These are phyloP conservation scores for Clamator glandarius DNA, from an alignment of 2,797 vertebrate species.

Conservation along the genomic window DNA sequence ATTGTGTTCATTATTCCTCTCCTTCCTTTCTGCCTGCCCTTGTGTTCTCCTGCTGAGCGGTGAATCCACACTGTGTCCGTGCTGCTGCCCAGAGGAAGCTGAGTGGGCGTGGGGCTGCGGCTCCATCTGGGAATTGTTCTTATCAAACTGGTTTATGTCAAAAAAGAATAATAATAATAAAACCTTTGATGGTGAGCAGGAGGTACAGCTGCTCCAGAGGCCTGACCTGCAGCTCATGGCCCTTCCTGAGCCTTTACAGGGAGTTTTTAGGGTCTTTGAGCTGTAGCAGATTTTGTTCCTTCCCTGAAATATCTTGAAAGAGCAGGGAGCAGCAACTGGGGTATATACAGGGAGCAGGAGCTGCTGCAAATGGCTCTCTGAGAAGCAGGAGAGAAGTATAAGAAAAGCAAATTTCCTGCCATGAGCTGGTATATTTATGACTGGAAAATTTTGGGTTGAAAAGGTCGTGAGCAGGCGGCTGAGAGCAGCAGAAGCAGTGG, in stretches of 20 bases:
- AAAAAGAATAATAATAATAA: constrained; percentile 18
- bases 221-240: not conserved
- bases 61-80: not conserved
- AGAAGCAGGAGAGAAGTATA: not conserved
- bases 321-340: rapidly evolving
- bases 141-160: not conserved
- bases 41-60: not conserved
- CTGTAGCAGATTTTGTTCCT: not conserved
- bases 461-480: not conserved
- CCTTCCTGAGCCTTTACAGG: not conserved
- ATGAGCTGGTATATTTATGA: not conserved
- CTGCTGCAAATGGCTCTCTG: not conserved
- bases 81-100: not conserved
- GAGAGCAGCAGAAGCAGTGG: not conserved
- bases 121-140: constrained; percentile 30
- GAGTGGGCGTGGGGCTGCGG: not conserved
- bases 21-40: not conserved
- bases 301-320: not conserved
- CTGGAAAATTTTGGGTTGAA: constrained; percentile 28
- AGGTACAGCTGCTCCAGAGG: not conserved
- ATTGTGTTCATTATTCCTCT: constrained; percentile 14
- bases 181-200: not conserved
- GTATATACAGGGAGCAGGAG: rapidly evolving
- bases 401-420: constrained; percentile 24
- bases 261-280: not conserved